A percentile compares a stretch with the other conserved stretches of the same genome.
phyloP scores from a whole-genome alignment of 1,140 invertebrate genomes.

The Macrotrachela quadricornifera region DNA sequence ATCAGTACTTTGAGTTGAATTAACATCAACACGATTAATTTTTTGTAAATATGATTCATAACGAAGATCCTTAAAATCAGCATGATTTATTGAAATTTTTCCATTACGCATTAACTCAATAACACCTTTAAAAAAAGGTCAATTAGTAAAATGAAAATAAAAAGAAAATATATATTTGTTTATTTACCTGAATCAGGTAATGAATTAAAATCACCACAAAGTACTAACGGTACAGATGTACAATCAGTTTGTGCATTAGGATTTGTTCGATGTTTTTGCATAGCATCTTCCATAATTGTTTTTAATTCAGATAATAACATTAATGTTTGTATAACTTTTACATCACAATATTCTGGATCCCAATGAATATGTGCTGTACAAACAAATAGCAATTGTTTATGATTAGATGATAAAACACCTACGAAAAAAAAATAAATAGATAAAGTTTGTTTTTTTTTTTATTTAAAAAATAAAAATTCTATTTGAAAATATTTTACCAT shows the following conservation, averaged over 20 bases:
- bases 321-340: conserved; percentile 99
- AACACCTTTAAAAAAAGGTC: conserved; percentile 67
- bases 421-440: no score
- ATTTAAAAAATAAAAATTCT: not conserved
- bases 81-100: conserved; percentile 63
- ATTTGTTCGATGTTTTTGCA: not conserved
- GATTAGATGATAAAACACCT: not conserved
- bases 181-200: conserved; percentile 71
- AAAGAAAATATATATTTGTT: not conserved
- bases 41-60: conserved; percentile 77
- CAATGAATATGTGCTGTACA: conserved; percentile 97
- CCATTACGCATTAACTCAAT: conserved; percentile 79
- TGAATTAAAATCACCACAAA: conserved; percentile 97
- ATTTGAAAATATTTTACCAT: conserved; percentile 1
- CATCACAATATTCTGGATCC: conserved; percentile 98
- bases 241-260: conserved; percentile 13
- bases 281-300: conserved; percentile 5
- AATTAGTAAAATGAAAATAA: not conserved
- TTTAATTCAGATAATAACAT: conserved; percentile 77
- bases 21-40: conserved; percentile 34
- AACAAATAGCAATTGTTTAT: conserved; percentile 44
- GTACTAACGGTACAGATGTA: conserved; percentile 50
- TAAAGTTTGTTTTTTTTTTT: no score
- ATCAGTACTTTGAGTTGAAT: conserved; percentile 14
- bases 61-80: conserved; percentile 82